Evolutionary conservation across 2,888 invertebrate species (phyloP).

Genomic region (Chironomus tentans): DNA sequence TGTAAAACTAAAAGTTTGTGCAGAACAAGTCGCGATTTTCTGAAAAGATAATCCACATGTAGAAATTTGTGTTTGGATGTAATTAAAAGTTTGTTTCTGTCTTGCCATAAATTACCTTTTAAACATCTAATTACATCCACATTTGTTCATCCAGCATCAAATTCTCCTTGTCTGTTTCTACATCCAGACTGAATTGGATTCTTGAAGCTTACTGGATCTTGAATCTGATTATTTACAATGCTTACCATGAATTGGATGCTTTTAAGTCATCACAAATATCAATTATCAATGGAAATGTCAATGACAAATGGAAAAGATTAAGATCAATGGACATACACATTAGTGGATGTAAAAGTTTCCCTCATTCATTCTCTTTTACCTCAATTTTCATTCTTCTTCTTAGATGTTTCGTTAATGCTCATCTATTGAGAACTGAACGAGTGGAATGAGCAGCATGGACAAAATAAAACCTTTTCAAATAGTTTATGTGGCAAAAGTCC

Average conservation of each 20-base stretch:
- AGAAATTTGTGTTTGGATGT: neutral
- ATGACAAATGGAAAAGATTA: neutral
- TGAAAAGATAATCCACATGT: neutral
- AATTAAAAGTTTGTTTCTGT: neutral
- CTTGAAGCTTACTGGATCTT: too few relatives aligned
- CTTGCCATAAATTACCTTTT: neutral
- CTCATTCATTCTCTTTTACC: neutral
- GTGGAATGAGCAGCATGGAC: too few relatives aligned
- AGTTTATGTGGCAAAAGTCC: slow-evolving; percentile 15
- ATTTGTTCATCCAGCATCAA: neutral
- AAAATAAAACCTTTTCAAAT: slow-evolving; percentile 11
- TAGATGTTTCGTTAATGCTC: neutral
- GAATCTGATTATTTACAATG: too few relatives aligned
- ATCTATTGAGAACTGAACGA: neutral
- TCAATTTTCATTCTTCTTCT: neutral
- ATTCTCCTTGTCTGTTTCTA: too few relatives aligned
- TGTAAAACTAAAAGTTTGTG: neutral
- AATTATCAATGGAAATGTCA: neutral
- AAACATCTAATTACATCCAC: neutral
- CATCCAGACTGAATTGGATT: too few relatives aligned
- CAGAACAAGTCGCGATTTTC: neutral
- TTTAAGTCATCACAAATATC: too few relatives aligned
- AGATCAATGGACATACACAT: neutral
- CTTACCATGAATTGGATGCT: too few relatives aligned
- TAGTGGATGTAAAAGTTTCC: neutral